A percentile compares a stretch with the other conserved stretches of the same genome.
These are phyloP conservation scores for Sigmodon hispidus DNA, from an alignment of 2,113 vertebrate genomes.

Conservation along the genomic window DNA sequence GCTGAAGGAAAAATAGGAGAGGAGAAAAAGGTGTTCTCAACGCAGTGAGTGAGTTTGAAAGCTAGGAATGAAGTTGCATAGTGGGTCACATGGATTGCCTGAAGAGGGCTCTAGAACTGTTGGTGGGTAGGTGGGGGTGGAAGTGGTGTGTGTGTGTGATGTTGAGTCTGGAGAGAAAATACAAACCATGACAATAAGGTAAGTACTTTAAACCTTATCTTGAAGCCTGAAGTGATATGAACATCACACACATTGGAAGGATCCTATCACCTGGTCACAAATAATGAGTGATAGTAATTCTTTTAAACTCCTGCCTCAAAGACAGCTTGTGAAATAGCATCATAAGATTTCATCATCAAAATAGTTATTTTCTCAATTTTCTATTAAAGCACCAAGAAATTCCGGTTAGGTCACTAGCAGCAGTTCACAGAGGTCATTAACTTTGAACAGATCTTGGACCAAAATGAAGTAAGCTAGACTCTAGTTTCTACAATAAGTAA, in stretches of 20 bases:
- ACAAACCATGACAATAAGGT: not conserved
- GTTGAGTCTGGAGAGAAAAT: not conserved
- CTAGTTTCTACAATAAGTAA: not conserved
- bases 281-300: not conserved
- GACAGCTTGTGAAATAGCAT: constrained; percentile 3
- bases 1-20: not conserved
- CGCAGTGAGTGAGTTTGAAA: not conserved
- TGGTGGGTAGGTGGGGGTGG: not conserved
- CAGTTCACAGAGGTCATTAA: not conserved
- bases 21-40: not conserved
- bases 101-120: not conserved
- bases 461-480: not conserved
- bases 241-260: not conserved
- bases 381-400: not conserved
- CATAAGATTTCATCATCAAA: constrained; percentile 38
- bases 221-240: not conserved
- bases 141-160: not conserved
- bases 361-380: constrained; percentile 50
- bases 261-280: not conserved
- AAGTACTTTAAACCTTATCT: not conserved
- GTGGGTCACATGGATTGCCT: not conserved
- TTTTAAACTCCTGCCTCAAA: constrained; percentile 25
- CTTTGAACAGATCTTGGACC: not conserved
- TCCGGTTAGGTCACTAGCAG: not conserved
- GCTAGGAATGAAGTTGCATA: not conserved